Base-by-base conservation (phyloP, 2,888 invertebrate genomes). In the Chouioia cunea region DNA sequence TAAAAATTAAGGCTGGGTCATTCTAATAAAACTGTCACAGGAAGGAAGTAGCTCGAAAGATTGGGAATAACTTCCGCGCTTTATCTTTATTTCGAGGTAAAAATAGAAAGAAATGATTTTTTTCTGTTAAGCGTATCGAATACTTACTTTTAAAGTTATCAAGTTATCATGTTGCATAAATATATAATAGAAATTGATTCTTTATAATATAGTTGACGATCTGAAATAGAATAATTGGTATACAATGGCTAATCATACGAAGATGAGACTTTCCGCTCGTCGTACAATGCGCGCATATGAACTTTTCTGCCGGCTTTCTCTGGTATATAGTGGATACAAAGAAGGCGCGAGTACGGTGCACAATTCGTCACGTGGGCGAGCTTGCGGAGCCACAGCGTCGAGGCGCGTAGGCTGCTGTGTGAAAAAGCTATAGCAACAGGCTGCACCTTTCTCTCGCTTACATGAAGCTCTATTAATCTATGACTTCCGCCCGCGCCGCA, bases 381-480 rank as follows among this genome's bases (percentile, higher is more conserved):
- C 43, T 62, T 23, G 44, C n/a, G n/a, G n/a, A n/a, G n/a, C n/a
- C n/a, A n/a, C n/a, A n/a, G n/a, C 58, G 18, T 47, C 27, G 67
- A 54, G 47, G 63, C 46, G 68, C 46, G 53, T 23, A 20, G 44
- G 46, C 8, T 2, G 46, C 23, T 4, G 44, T 10, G 53, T 54
- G 27, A n/a, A 36, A 10, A 36, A 36, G 36, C 56, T 65, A 22
- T 22, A 20, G 53, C 53, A 20, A 53, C 53, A 14, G 20, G 48
- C 52, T 43, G 20, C 50, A 47, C 43, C 65, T 56, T 56, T 56
- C 65, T 65, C 56, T 54, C 46, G 22, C 46, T 56, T 43, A 46
- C 36, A 44, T 18, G 48, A 60, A 47, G 60, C 52, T 54, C 56
- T 65, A 64, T 70, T 73, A 73, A 70, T 73, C 69, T 66, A 63